Base-by-base conservation (phyloP, 2,888 invertebrate species). In the Lobophora halterata region DNA sequence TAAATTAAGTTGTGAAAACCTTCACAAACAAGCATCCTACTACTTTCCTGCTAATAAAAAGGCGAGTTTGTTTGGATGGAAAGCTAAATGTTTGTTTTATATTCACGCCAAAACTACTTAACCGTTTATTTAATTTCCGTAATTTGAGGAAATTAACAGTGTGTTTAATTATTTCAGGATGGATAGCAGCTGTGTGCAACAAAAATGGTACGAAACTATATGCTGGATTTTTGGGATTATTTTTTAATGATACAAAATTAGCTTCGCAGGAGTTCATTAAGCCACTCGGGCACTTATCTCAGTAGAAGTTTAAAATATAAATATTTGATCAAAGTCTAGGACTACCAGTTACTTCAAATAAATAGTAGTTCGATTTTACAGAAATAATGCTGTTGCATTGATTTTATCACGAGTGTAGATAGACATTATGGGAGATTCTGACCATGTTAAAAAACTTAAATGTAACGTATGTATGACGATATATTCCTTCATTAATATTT, bases 171-270 rank as follows among this genome's bases (percentile, higher is more conserved):
- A 35, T 60, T 62, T 2, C 55, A 69, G 70, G 64, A 69, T 56
- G 54, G 68, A 46, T 65, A 61, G 73, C 85, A 85, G 85, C 65
- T 77, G 83, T 85, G 86, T 85, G 86, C 86, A 86, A 79, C 68
- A 79, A 78, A 56, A 68, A 61, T 72, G 80, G 74, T 77, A 77
- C 68, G 77, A 59, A 79, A 77, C 67, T 75, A 75, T n/a, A n/a
- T 71, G 81, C 71, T 63, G 79, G 80, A 76, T 74, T 71, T 64
- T 66, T 73, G 78, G 62, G 65, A 71, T 78, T 71, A 68, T 73
- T 81, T 79, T 71, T 67, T 71, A 78, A 31, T 58, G 70, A 73
- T 76, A 71, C 70, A 65, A 49, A 65, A 36, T 63, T 74, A 71
- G 74, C 71, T 78, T 77, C 67, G 69, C 61, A 65, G 63, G 51